Percentiles rank a stretch among this genome's conserved stretches.
These are phyloP conservation scores for Erinaceus europaeus DNA, from an alignment of 2,113 vertebrate genomes.

Conservation along the genomic window DNA sequence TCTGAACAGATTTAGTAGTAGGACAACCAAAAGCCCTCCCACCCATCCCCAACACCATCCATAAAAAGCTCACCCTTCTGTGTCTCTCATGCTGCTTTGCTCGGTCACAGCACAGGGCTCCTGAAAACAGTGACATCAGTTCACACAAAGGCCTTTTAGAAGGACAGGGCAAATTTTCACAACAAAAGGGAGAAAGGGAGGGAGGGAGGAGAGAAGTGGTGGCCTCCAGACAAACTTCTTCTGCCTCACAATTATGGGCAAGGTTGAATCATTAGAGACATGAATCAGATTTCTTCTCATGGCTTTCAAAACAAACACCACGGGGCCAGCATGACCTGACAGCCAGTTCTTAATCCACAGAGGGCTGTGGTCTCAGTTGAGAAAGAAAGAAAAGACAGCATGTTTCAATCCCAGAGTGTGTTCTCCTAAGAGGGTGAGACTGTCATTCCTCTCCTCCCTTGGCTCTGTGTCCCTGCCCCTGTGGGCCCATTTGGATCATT, in stretches of 20 bases:
- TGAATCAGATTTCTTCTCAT: slow-evolving; percentile 31
- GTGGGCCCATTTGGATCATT: not conserved
- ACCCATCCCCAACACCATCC: accelerated
- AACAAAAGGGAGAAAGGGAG: not conserved
- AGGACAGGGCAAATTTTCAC: not conserved
- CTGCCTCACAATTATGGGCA: slow-evolving; percentile 20
- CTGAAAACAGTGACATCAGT: not conserved
- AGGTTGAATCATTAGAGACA: slow-evolving; percentile 43
- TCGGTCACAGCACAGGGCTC: not conserved
- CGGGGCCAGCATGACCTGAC: slow-evolving; percentile 38
- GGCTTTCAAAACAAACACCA: slow-evolving; percentile 58
- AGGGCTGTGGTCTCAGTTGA: not conserved
- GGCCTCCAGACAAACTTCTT: slow-evolving; percentile 27
- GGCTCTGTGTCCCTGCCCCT: not conserved
- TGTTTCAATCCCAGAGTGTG: not conserved
- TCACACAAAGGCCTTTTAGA: not conserved
- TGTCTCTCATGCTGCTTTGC: not conserved
- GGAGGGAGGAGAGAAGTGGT: not conserved
- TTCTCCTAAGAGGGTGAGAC: not conserved
- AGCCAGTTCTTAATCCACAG: slow-evolving; percentile 28
- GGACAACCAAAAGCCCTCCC: not conserved
- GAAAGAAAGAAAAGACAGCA: slow-evolving; percentile 27
- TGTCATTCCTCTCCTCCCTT: not conserved
- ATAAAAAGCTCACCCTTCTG: not conserved
- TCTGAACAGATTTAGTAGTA: not conserved